A percentile compares a stretch with the other conserved stretches of the same genome.
These are phyloP conservation scores for Pseudorectes ferrugineus DNA, from an alignment of 2,113 vertebrate species.

Conservation along the genomic window DNA sequence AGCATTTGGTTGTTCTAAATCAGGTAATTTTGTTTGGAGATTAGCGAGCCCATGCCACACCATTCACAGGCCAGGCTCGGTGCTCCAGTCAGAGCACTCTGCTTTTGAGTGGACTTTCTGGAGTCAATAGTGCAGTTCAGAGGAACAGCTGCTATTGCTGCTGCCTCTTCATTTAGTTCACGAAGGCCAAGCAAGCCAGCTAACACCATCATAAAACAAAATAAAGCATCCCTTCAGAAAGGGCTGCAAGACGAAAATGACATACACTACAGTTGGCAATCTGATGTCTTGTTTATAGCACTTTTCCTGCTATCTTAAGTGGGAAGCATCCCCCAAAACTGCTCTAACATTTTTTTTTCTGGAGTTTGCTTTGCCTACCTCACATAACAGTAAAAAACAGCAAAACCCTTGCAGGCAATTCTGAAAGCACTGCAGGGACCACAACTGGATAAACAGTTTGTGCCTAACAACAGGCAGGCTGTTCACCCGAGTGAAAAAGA, in stretches of 20 bases:
- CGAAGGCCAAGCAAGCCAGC: background rate
- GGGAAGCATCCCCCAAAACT: background rate
- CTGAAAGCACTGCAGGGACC: background rate
- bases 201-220: background rate
- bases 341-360: background rate
- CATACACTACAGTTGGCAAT: background rate
- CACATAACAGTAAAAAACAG: background rate
- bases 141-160: background rate
- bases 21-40: background rate
- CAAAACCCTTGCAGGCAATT: background rate
- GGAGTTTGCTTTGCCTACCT: background rate
- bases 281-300: background rate
- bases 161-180: background rate
- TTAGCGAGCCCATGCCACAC: background rate
- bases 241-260: background rate
- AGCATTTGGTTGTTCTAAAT: background rate
- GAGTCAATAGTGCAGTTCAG: background rate
- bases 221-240: background rate
- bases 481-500: background rate
- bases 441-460: background rate
- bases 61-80: background rate
- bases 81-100: background rate
- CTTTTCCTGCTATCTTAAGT: background rate
- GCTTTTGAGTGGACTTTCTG: background rate
- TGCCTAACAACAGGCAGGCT: background rate